Percentiles rank a stretch among this genome's conserved stretches.
phyloP scores from a whole-genome alignment of 2,888 invertebrate species.

The Nowickia ferox region DNA sequence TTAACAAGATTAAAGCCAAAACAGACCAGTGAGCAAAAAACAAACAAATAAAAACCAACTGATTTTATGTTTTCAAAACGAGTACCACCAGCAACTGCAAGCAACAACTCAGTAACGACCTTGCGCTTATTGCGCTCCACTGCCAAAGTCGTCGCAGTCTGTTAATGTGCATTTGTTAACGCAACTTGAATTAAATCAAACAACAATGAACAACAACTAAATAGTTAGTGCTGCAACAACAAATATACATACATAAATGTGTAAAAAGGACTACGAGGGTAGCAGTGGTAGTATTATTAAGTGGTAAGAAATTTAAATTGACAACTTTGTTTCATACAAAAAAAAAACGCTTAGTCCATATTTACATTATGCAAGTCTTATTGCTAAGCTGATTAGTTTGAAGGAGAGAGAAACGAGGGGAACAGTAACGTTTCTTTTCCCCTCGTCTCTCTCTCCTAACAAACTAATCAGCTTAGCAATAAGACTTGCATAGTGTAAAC shows the following conservation, averaged over 20 bases:
- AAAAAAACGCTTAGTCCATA: too few species aligned
- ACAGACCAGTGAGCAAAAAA: not conserved
- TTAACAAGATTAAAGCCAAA: slow-evolving; percentile 57
- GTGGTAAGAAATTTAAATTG: not conserved
- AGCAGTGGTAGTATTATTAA: not conserved
- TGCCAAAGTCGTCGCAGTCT: slow-evolving; percentile 73
- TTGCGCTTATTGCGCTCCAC: slow-evolving; percentile 77
- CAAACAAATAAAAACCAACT: slow-evolving; percentile 26
- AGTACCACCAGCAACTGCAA: slow-evolving; percentile 18
- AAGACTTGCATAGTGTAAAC: too few species aligned
- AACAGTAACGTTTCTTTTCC: too few species aligned
- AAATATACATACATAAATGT: not conserved
- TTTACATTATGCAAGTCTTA: too few species aligned
- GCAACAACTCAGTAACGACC: slow-evolving; percentile 74
- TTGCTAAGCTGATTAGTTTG: too few species aligned
- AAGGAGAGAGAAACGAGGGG: too few species aligned
- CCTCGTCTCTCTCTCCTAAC: too few species aligned
- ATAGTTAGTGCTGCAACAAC: not conserved
- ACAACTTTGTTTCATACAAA: too few species aligned
- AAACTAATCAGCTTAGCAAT: too few species aligned
- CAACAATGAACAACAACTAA: not conserved
- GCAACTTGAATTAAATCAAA: slow-evolving; percentile 22
- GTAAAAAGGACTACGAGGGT: not conserved
- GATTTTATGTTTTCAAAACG: slow-evolving; percentile 21
- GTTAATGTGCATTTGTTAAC: slow-evolving; percentile 56